phyloP scores from a whole-genome alignment of 2,113 vertebrate species.

The Alligator mississippiensis region DNA sequence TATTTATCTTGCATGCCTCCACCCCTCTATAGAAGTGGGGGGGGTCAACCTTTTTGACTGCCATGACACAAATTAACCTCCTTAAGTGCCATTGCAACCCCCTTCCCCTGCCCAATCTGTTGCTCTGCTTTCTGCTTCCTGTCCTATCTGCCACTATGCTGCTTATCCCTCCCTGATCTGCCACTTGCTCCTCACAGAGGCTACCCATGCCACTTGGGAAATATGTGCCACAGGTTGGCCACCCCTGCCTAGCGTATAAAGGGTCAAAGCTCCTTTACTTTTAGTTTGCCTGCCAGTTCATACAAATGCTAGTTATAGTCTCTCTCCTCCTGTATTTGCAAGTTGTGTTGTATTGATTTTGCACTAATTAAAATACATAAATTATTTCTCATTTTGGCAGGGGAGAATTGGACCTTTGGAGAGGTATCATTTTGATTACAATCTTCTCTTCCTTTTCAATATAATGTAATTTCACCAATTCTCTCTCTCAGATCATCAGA shows the following conservation, averaged over 20 bases:
- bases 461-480: not conserved
- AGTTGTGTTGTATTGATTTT: not conserved
- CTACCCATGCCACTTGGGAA: no score
- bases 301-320: not conserved
- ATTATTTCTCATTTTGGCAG: not conserved
- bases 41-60: no score
- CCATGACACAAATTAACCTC: no score
- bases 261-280: not conserved
- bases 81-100: no score
- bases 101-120: no score
- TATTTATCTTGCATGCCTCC: not conserved
- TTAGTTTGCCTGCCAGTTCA: not conserved
- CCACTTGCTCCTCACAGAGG: no score
- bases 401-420: not conserved
- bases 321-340: not conserved
- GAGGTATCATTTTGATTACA: not conserved
- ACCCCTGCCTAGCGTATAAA: not conserved
- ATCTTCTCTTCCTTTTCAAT: not conserved
- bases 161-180: no score
- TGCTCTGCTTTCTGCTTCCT: no score
- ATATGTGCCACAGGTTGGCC: no score
- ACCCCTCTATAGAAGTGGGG: no score
- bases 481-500: not conserved
- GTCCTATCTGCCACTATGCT: no score
- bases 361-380: not conserved